These are phyloP conservation scores for Xerus inauris DNA, from an alignment of 2,113 vertebrate genomes.

Conservation along the genomic window DNA sequence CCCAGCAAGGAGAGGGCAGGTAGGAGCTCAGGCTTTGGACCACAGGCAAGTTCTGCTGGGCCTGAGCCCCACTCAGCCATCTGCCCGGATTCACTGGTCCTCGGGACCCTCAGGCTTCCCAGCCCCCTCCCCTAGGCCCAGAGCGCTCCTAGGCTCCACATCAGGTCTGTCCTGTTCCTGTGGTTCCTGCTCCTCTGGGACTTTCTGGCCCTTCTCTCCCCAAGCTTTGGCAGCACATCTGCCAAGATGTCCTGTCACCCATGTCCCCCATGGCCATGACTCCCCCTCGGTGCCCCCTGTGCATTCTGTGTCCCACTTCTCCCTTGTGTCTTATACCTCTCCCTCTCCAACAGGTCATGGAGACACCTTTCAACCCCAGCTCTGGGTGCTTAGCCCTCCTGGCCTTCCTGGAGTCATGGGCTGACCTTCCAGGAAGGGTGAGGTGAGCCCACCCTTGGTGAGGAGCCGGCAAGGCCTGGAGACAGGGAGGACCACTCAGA, in stretches of 20 bases:
- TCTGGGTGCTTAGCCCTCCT: neutral
- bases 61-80: neutral
- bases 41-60: neutral
- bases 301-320: neutral
- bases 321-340: too few relatives aligned
- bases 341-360: accelerated
- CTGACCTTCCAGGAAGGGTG: neutral
- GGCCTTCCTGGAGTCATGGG: neutral
- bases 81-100: neutral
- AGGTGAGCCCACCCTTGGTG: neutral
- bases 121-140: neutral
- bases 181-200: neutral
- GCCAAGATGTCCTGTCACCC: neutral
- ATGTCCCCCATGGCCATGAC: too few relatives aligned
- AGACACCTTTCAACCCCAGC: neutral
- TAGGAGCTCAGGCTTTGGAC: neutral
- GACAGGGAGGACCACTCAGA: neutral
- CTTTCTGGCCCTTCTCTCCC: neutral
- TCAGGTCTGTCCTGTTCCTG: neutral
- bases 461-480: neutral
- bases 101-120: neutral
- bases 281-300: neutral
- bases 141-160: neutral
- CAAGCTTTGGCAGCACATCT: neutral
- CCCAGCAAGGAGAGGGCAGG: neutral